Evolutionary conservation across 2,888 invertebrate genomes (phyloP).

Genomic region (Nasonia oneida): DNA sequence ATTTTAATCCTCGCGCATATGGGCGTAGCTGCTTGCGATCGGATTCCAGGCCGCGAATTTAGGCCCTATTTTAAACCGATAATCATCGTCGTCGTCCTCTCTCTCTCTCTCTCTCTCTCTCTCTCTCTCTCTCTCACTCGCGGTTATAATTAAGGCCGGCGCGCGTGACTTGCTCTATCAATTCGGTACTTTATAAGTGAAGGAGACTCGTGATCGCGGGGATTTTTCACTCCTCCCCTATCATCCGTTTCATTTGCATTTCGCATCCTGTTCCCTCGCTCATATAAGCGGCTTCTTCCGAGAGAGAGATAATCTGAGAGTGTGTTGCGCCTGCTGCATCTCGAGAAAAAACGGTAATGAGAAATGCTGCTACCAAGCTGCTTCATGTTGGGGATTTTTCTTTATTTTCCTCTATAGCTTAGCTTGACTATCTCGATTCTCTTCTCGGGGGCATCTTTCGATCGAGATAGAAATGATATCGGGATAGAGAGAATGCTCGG

Average conservation of each 20-base stretch:
- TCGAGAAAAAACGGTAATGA: constrained; percentile 36
- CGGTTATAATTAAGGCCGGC: constrained; percentile 64
- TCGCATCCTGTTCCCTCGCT: constrained; percentile 16
- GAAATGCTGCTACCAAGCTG: background rate
- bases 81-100: constrained; percentile 39
- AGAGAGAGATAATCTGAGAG: constrained; percentile 27
- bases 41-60: constrained; percentile 48
- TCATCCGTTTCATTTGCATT: constrained; percentile 33
- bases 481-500: constrained; percentile 49
- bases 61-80: constrained; percentile 58
- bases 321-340: background rate
- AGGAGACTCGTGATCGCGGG: constrained; percentile 38
- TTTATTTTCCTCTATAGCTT: constrained; percentile 34
- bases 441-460: constrained; percentile 7
- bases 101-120: background rate
- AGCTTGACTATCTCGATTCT: constrained; percentile 13
- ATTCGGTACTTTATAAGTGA: constrained; percentile 64
- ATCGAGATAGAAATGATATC: constrained; percentile 51
- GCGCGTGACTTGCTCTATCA: constrained; percentile 64
- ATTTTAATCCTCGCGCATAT: constrained; percentile 45
- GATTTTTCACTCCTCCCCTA: constrained; percentile 14
- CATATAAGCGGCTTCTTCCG: background rate
- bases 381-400: constrained; percentile 29
- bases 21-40: constrained; percentile 25
- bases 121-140: background rate